Evolutionary conservation across 2,888 invertebrate genomes (phyloP), one percentile per base, ranked within the genome.

Genomic region (Tortricodes alternella): DNA sequence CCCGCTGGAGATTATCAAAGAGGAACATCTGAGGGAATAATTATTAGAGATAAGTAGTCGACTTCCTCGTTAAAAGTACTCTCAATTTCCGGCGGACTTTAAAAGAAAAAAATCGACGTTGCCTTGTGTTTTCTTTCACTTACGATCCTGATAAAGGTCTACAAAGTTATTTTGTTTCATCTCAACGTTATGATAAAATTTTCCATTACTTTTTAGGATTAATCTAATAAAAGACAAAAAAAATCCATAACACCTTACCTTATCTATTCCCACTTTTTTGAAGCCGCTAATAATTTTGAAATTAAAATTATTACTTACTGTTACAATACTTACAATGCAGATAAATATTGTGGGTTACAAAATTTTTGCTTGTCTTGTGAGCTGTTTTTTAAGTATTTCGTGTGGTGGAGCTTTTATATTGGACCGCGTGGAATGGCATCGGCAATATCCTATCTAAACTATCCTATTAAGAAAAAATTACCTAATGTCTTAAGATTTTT

Each of bases 21-120:
- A 41, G 35, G 23, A 56, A 43, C 29, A 49, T 56, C 55, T 48
- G 19, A 56, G 24, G 13, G 49, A 37, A 56, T n/a, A n/a, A n/a
- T 49, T 56, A 56, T 48, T 34, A 41, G 41, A 55, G 53, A 55
- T 46, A 55, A 49, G 39, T 9, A 48, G 16, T 43, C 55, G 43
- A 27, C 43, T 56, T 49, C 37, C 55, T 56, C 43, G 48, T 49
- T 49, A 56, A 56, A 56, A 56, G 55, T 56, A 37, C 53, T 37
- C 8, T 11, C 35, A 56, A 43, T 29, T 56, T 49, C 29, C 21
- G 43, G 15, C 16, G 27, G 11, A 34, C 18, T 39, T 29, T 48
- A 29, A 43, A 49, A 43, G 43, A 56, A 43, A 43, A 49, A 49
- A 27, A 21, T 41, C 49, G 29, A 35, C 29, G 43, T 55, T 49